Conservation (phyloP, 2,797 vertebrate species). For the Ctenochaetus hawaiiensis region DNA sequence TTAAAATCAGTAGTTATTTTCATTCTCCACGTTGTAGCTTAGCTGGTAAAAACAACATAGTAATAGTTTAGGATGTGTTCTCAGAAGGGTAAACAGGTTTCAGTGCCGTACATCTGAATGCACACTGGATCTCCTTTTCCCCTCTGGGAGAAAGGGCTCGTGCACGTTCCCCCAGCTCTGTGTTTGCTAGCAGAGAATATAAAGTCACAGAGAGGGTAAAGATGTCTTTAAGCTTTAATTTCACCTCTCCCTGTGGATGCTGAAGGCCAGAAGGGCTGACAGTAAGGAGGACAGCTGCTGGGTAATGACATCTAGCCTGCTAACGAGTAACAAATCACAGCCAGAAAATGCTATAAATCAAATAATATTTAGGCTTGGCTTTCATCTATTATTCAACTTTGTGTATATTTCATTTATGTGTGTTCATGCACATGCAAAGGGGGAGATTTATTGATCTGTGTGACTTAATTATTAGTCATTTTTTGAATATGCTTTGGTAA, state of each 20-base stretch:
- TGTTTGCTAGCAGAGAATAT: conserved; percentile 57
- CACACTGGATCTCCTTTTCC: conserved; percentile 38
- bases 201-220: conserved; percentile 78
- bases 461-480: neutral
- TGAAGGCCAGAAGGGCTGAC: conserved; percentile 61
- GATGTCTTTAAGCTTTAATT: conserved; percentile 79
- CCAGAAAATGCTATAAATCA: conserved; percentile 49
- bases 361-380: conserved; percentile 37
- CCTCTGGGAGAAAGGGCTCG: conserved; percentile 36
- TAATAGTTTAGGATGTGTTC: conserved; percentile 25
- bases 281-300: conserved; percentile 49
- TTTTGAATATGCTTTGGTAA: conserved; percentile 12
- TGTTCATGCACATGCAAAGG: neutral
- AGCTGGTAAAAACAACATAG: conserved; percentile 11
- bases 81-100: conserved; percentile 32
- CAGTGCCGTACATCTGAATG: conserved; percentile 44
- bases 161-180: conserved; percentile 33
- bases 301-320: conserved; percentile 76
- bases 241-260: conserved; percentile 62
- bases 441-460: neutral
- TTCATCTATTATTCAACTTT: conserved; percentile 44
- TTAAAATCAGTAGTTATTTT: conserved; percentile 27
- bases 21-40: neutral
- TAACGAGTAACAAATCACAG: conserved; percentile 73
- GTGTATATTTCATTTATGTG: conserved; percentile 1